Base-by-base conservation (phyloP, 92 coral and sea anemone species). In the Phenganax stokvisi region DNA sequence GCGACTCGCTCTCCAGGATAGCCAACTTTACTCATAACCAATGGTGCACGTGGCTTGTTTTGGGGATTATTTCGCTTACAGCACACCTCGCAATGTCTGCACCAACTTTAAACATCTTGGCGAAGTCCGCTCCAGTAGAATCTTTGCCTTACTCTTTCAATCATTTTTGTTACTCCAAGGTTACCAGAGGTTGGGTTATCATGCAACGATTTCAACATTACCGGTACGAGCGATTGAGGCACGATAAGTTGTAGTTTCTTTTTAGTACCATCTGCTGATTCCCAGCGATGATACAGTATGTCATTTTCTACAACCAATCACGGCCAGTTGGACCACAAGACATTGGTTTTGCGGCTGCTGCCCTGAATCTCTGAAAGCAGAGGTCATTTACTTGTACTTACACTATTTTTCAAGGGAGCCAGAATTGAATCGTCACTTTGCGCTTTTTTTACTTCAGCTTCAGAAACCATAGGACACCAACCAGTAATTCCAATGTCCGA, bases 1-100 rank as follows among this genome's bases (percentile, higher is more conserved):
- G 88, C 85, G 57, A 85, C 69, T 15, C 88, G 62, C 73, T 85
- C 85, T 54, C 80, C 65, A 37, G 88, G 85, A 11, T 60, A 81
- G n/a, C 82, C 85, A 11, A 80, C 82, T 9, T 72, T 72, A 70
- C 81, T 73, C 9, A 56, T 55, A 52, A 57, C 52, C 85, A 85
- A 44, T 10, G 81, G 88, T 12, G 85, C 85, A 28, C 74, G 64
- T n/a, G 59, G 55, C 29, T 44, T 81, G 15, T 12, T 51, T 63
- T 66, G 77, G 9, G 82, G 86, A 72, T 52, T 66, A 51, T 75
- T 81, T 16, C 71, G 72, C 16, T 47, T 71, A 12, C 74, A 53
- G 56, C 88, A 71, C 56, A 12, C 20, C 7, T 17, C 54, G 53
- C 84, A 85, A 16, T 55, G 2, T 13, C 30, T 44, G 85, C 81